phyloP scores from a whole-genome alignment of 2,797 vertebrate genomes.

The Tragopan temminckii region DNA sequence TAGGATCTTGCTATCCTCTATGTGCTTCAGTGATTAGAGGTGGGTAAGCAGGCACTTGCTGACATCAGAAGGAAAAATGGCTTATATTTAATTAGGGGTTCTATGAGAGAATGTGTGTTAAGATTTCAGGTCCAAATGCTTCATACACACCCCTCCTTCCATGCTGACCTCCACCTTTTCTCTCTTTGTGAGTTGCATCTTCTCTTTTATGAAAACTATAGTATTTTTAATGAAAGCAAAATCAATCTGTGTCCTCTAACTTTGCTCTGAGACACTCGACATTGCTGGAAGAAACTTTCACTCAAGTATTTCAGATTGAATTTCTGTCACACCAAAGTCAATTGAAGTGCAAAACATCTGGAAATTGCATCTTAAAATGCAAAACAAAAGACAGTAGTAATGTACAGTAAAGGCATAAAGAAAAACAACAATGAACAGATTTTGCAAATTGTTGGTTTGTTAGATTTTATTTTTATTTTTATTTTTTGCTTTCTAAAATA shows the following conservation, averaged over 20 bases:
- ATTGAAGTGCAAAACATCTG: neutral
- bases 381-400: neutral
- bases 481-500: neutral
- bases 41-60: neutral
- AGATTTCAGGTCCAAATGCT: neutral
- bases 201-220: neutral
- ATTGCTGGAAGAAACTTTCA: neutral
- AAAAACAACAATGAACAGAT: neutral
- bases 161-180: neutral
- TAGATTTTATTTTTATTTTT: neutral
- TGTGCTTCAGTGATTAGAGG: neutral
- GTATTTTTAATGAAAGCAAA: neutral
- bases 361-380: neutral
- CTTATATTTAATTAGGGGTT: neutral
- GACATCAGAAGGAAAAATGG: neutral
- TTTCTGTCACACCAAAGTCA: neutral
- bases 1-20: neutral
- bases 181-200: neutral
- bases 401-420: neutral
- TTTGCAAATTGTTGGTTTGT: neutral
- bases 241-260: rapidly evolving
- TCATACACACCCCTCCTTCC: neutral
- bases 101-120: neutral
- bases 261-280: neutral
- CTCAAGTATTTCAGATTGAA: neutral